These are phyloP conservation scores for Cataglyphis hispanica DNA, from an alignment of 1,140 invertebrate genomes.

Conservation along the genomic window DNA sequence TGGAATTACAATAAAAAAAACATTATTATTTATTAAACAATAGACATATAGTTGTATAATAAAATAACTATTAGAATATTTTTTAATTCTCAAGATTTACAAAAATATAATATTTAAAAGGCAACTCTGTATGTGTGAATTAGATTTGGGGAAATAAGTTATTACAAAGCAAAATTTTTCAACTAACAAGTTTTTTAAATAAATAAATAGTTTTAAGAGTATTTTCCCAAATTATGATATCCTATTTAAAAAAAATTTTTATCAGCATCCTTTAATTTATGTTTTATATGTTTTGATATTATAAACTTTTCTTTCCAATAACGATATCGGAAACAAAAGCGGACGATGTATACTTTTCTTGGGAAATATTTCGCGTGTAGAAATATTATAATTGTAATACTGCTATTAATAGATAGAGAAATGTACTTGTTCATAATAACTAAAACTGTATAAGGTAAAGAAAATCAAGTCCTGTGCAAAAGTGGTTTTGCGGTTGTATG, in stretches of 20 bases:
- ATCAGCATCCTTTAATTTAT: neutral
- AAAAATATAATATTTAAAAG: neutral
- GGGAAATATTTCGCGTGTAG: neutral
- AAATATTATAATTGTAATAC: neutral
- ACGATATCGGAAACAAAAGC: too few relatives aligned
- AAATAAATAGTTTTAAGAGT: neutral
- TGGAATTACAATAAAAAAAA: neutral
- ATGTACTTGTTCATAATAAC: constrained; percentile 1
- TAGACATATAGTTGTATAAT: neutral
- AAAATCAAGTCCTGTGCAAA: constrained; percentile 13
- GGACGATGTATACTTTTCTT: neutral
- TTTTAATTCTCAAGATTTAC: neutral
- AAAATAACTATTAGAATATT: neutral
- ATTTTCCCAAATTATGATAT: neutral
- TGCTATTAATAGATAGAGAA: neutral
- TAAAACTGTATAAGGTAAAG: constrained; percentile 9
- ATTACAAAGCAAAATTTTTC: neutral
- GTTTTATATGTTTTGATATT: too few relatives aligned
- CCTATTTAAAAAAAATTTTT: neutral
- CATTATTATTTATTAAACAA: neutral
- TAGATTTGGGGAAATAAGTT: neutral
- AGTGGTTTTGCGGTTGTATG: constrained; percentile 10
- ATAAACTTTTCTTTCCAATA: neutral
- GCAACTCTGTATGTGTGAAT: neutral
- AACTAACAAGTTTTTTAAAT: neutral